Evolutionary conservation across 2,113 vertebrate genomes (phyloP), one percentile per base, ranked within the genome.

Genomic region (Actinemys pallida): DNA sequence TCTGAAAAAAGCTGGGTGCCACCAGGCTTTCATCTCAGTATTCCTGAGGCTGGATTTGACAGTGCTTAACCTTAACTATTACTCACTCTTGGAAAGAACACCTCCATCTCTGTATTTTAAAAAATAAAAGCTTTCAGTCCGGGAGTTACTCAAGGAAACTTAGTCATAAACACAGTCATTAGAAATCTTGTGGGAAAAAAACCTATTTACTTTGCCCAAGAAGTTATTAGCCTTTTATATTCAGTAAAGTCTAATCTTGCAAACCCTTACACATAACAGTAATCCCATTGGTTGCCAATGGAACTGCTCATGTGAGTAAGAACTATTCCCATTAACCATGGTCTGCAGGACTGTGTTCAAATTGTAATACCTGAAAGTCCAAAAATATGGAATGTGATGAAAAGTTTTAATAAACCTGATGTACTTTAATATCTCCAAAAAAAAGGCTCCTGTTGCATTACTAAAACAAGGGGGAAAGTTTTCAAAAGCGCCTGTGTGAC

Each of bases 61-160:
- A 97, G 96, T 90, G 95, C 95, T 95, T 96, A 95, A 98, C 97
- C 97, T 97, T 97, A 97, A 97, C 96, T 97, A 97, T 97, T 96
- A 94, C 96, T 97, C 96, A 91, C 88, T 97, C 96, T 93, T 93
- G 94, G 97, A 97, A 96, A 96, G 96, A 97, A 92, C 97, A 90
- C 96, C 94, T 97, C 97, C 91, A 93, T 96, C 91, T 95, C 94
- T 93, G 93, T 96, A 83, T 4, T 84, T 50, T 50, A 16, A 16
- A 50, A 50, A 92, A 86, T 87, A 83, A 97, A 96, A 76, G 89
- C 90, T 96, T 96, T 96, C 93, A 54, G 90, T 93, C 96, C 78
- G 90, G 90, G 93, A 96, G 93, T 93, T 96, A 87, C 95, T 91
- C 86, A 52, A 93, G 83, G 96, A 97, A 93, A 94, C 52, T 95